These are phyloP conservation scores for Epinephelus moara DNA, from an alignment of 2,113 vertebrate species.

Conservation along the genomic window DNA sequence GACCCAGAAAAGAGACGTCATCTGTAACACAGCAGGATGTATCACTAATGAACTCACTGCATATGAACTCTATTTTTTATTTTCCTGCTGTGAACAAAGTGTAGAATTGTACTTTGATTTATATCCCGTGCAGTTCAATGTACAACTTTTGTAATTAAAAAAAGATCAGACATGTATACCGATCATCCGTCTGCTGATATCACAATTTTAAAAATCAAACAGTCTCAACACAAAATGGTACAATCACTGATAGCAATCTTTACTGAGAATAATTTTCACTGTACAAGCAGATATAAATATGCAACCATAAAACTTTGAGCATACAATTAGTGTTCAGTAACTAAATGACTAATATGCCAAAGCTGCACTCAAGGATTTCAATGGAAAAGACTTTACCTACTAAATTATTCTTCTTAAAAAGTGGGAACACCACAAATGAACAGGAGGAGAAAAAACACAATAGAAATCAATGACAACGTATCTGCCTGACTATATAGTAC, in stretches of 20 bases:
- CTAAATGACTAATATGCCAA: conserved; percentile 70
- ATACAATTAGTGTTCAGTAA: conserved; percentile 78
- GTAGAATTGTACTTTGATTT: neutral
- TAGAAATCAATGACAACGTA: conserved; percentile 29
- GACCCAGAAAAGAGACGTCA: neutral
- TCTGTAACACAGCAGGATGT: neutral
- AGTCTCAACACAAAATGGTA: conserved; percentile 19
- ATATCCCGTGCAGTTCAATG: conserved; percentile 53
- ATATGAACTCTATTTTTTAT: neutral
- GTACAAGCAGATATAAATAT: conserved; percentile 87
- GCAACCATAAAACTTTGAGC: conserved; percentile 77
- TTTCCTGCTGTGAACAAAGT: conserved; percentile 3
- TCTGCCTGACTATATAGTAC: conserved; percentile 46
- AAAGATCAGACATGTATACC: conserved; percentile 3
- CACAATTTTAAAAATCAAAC: neutral
- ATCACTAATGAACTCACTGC: neutral
- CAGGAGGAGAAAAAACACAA: conserved; percentile 10
- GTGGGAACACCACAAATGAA: conserved; percentile 25
- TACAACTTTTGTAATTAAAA: conserved; percentile 65
- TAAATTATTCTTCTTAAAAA: conserved; percentile 23
- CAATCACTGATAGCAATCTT: conserved; percentile 65
- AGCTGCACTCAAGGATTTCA: conserved; percentile 56
- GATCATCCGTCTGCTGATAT: neutral
- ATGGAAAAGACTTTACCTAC: conserved; percentile 31
- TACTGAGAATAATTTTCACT: conserved; percentile 75